phyloP scores from a whole-genome alignment of 2,888 invertebrate genomes.

The Yponomeuta cagnagella region DNA sequence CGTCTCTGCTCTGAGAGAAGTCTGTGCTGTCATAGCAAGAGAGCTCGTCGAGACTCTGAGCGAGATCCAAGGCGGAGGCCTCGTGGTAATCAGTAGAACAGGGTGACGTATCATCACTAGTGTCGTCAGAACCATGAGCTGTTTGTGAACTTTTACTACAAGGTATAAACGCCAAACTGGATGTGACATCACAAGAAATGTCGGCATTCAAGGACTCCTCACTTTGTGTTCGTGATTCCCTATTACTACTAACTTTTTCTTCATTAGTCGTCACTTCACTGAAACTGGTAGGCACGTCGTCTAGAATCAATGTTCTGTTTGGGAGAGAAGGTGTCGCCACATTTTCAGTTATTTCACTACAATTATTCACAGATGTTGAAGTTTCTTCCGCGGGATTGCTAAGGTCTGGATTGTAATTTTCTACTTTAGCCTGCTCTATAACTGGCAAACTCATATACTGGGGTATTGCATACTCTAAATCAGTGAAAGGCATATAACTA shows the following conservation, averaged over 20 bases:
- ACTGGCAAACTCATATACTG: slow-evolving; percentile 63
- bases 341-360: slow-evolving; percentile 23
- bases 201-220: slow-evolving; percentile 65
- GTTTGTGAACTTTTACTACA: slow-evolving; percentile 63
- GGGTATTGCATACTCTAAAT: slow-evolving; percentile 64
- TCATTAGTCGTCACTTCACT: slow-evolving; percentile 42
- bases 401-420: slow-evolving; percentile 29
- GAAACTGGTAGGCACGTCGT: slow-evolving; percentile 25
- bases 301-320: slow-evolving; percentile 19
- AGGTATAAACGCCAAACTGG: slow-evolving; percentile 66
- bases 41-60: slow-evolving; percentile 59
- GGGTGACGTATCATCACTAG: slow-evolving; percentile 64
- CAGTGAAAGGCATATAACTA: slow-evolving; percentile 61
- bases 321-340: neutral
- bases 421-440: slow-evolving; percentile 43
- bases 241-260: slow-evolving; percentile 39
- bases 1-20: slow-evolving; percentile 67
- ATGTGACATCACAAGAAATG: slow-evolving; percentile 63
- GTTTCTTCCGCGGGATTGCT: slow-evolving; percentile 26
- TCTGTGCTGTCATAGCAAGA: slow-evolving; percentile 63
- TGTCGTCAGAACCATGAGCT: slow-evolving; percentile 50
- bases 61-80: slow-evolving; percentile 63
- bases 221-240: slow-evolving; percentile 52
- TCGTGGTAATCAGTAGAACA: slow-evolving; percentile 70
- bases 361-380: slow-evolving; percentile 27